Base-by-base conservation (phyloP, 2,888 invertebrate species). In the Tethea ocularis region DNA sequence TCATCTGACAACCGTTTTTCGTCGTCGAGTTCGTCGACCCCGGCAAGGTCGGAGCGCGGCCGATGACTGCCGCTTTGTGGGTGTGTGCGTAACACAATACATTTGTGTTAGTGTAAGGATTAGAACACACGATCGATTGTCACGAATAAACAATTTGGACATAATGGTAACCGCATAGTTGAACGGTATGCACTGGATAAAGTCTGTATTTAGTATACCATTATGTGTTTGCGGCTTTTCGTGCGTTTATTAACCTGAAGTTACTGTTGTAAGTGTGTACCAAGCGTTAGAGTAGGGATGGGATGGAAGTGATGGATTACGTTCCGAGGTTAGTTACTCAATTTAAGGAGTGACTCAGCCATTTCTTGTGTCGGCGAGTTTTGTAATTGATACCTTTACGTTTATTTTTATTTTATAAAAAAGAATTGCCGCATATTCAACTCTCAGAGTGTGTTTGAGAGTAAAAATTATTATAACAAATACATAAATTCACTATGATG, bases 11-110 rank as follows among this genome's bases (percentile, higher is more conserved):
- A 72, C 75, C 83, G 80, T 86, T 87, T 84, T 86, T 69, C 86
- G 82, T 78, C 61, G 61, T 62, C n/a, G 67, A 78, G 89, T 80
- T 84, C 89, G 64, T 79, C 77, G 82, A 88, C 82, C 86, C 80
- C 72, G 61, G 83, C 89, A 89, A 89, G 89, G 89, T 88, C 89
- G 89, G 78, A 77, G 72, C 79, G 82, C 85, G 89, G 87, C 65
- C 86, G 75, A 75, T 85, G 88, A 85, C 85, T 83, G 67, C 66
- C 57, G 41, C 60, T 57, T 56, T 64, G 59, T 58, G 61, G 0
- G 29, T 70, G 74, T 74, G 76, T 76, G 74, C 59, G 74, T 38
- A 38, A 71, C 57, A 58, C 52, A 61, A 41, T 41, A 61, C 62
- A 61, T 46, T 41, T 10, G 46, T 46, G 8, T 46, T 46, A 53